Evolutionary conservation across 2,797 vertebrate genomes (phyloP), one percentile per base, ranked within the genome.

Genomic region (Sparidentex hasta): DNA sequence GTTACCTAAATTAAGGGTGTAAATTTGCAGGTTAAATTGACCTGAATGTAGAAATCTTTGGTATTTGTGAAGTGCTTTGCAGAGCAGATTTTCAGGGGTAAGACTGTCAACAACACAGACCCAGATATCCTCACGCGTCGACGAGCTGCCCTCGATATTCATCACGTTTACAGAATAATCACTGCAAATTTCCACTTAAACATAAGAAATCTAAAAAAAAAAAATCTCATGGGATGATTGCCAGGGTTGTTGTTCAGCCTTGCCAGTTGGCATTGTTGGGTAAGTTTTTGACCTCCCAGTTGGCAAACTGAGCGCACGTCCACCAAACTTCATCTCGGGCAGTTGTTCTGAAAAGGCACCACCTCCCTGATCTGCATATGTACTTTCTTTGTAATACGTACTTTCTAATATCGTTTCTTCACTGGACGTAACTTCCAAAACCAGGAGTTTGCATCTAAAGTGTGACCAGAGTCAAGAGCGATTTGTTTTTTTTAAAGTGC

Each of bases 221-320:
- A 27, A 25, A n/a, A n/a, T 38, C 25, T 9, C 27, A 70, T 0
- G 20, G 72, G 70, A 25, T 50, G 11, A 11, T 50, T 74, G 44
- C 44, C 70, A 67, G 29, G 1, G 43, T 44, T 63, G 50, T 44
- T 62, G 58, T 33, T 33, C 29, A 33, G 29, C 6, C 7, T 33
- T 33, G 29, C 29, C 29, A 33, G 29, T 4, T 27, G 27, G 29
- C 7, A 29, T 44, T 63, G 50, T 29, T 62, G 58, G n/a, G 21
- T 9, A 70, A 41, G 67, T 43, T 75, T 66, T 23, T 63, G 63
- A 61, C 69, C 69, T 63, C 23, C 29, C 13, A 47, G 14, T 48
- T 38, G 18, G 13, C 41, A 55, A 67, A 62, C 16, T 0, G 1
- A n/a, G 63, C 11, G 14, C 1, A 47, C 16, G 47, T 61, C 62